Conservation (phyloP, 2,888 invertebrate genomes). For the Tethea ocularis region DNA sequence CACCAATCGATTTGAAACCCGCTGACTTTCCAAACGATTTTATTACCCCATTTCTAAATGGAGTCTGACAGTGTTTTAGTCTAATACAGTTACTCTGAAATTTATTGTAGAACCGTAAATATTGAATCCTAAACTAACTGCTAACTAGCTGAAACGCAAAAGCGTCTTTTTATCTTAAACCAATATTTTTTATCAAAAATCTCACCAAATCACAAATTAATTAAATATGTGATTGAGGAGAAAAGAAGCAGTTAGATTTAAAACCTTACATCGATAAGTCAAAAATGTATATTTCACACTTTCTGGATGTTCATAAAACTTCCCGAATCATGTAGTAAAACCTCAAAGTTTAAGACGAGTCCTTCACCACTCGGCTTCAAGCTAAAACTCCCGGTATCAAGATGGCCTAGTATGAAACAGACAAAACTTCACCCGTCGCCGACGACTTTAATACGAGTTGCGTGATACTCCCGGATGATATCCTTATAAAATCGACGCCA, state of each 20-base stretch:
- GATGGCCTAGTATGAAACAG: conserved; percentile 52
- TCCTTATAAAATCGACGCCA: conserved; percentile 61
- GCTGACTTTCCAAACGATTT: too few relatives aligned
- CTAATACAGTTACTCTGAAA: too few relatives aligned
- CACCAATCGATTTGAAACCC: too few relatives aligned
- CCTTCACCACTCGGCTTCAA: conserved; percentile 51
- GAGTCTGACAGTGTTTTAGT: too few relatives aligned
- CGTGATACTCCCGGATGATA: conserved; percentile 55
- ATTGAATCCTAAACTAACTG: too few relatives aligned
- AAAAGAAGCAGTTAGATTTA: neutral
- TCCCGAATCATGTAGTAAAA: conserved; percentile 55
- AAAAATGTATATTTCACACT: conserved; percentile 33
- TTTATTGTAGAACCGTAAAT: too few relatives aligned
- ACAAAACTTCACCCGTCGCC: conserved; percentile 58
- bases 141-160: too few relatives aligned
- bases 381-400: conserved; percentile 55
- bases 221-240: neutral
- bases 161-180: too few relatives aligned
- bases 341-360: conserved; percentile 46
- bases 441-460: conserved; percentile 68
- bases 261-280: neutral
- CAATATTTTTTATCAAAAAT: too few relatives aligned
- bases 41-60: too few relatives aligned
- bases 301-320: conserved; percentile 56
- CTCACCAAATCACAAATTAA: too few relatives aligned